phyloP scores from a whole-genome alignment of 2,113 vertebrate genomes.

The Lagopus muta region DNA sequence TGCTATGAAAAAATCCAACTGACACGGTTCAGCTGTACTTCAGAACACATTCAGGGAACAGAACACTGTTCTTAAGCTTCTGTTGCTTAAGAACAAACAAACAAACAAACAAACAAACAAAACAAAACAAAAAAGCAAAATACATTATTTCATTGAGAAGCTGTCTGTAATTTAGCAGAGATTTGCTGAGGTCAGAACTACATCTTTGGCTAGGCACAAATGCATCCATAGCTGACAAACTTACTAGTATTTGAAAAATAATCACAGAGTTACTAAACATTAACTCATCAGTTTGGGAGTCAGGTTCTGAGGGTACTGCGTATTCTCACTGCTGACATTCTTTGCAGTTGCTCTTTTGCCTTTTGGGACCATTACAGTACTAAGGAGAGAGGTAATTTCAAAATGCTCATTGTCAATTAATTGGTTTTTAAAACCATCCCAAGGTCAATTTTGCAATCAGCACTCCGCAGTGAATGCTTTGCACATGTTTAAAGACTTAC shows the following conservation, averaged over 20 bases:
- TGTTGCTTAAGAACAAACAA: background rate
- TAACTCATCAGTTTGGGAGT: background rate
- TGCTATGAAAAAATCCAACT: constrained; percentile 39
- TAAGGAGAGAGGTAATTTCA: background rate
- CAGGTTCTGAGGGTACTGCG: background rate
- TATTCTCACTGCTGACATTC: background rate
- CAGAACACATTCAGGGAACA: background rate
- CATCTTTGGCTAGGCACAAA: background rate
- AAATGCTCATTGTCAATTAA: fast-evolving
- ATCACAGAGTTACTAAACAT: background rate
- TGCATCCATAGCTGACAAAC: background rate
- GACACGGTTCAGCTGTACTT: constrained; percentile 1
- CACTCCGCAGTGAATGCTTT: background rate
- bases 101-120: fast-evolving
- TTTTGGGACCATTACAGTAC: background rate
- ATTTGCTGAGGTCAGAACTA: background rate
- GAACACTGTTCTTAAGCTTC: background rate
- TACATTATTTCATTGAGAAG: background rate
- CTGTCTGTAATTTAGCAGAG: background rate
- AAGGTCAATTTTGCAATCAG: background rate
- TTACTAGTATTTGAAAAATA: background rate
- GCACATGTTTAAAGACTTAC: background rate
- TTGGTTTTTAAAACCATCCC: background rate
- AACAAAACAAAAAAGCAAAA: fast-evolving
- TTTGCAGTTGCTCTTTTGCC: background rate